Evolutionary conservation across 2,797 vertebrate genomes (phyloP).

Genomic region (Myotis findleyi): DNA sequence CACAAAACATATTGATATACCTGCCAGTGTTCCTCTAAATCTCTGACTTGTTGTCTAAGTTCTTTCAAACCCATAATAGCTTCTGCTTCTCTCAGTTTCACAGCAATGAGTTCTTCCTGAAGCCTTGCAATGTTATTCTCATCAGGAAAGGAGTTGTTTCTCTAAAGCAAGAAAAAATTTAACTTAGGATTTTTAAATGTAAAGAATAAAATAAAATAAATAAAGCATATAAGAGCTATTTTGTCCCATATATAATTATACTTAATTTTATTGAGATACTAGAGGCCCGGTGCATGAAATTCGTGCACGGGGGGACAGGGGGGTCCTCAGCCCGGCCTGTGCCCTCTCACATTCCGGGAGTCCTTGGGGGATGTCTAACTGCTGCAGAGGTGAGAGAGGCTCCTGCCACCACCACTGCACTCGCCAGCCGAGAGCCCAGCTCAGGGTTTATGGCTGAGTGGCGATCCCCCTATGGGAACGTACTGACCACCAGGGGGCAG

Average conservation of each 20-base stretch:
- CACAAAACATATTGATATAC: slow-evolving; percentile 83
- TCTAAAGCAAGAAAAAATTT: slow-evolving; percentile 87
- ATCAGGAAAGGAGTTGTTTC: slow-evolving; percentile 95
- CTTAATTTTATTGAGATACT: slow-evolving; percentile 45
- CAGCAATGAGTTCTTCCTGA: slow-evolving; percentile 97
- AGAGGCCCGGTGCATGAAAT: no score
- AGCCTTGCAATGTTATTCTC: slow-evolving; percentile 96
- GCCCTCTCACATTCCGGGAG: no score
- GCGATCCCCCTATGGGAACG: no score
- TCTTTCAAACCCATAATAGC: slow-evolving; percentile 96
- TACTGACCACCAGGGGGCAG: no score
- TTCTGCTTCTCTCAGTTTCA: slow-evolving; percentile 97
- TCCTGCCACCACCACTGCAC: no score
- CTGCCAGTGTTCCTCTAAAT: slow-evolving; percentile 99
- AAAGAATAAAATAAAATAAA: slow-evolving; percentile 47
- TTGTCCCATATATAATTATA: neutral
- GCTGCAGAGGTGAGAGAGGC: no score
- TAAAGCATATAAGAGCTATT: neutral
- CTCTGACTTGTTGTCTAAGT: slow-evolving; percentile 94
- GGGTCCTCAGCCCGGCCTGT: no score
- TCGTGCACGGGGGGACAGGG: rapidly evolving
- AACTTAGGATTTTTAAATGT: slow-evolving; percentile 1
- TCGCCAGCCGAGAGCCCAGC: no score
- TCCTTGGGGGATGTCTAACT: no score
- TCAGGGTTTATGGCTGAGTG: no score